Conservation (phyloP, 2,113 vertebrate genomes). For the Epinephelus moara region DNA sequence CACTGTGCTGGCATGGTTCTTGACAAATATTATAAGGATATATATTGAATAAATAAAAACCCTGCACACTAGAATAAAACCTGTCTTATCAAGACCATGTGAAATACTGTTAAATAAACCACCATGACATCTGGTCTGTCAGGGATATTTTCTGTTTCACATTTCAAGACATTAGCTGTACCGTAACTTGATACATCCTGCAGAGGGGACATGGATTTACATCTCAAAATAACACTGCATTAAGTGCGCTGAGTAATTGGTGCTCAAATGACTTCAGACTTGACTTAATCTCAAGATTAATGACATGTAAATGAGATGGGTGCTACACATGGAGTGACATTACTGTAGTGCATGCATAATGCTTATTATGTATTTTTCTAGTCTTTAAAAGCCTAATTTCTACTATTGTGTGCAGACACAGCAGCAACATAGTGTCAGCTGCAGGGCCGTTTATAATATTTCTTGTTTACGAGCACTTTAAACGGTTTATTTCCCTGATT, state of each 20-base stretch:
- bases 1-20: not conserved
- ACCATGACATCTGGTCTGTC: not conserved
- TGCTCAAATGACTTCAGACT: slow-evolving; percentile 9
- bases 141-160: not conserved
- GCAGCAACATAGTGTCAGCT: not conserved
- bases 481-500: slow-evolving; percentile 2
- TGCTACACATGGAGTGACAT: not conserved
- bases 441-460: not conserved
- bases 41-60: slow-evolving; percentile 22
- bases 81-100: not conserved
- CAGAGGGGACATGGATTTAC: not conserved
- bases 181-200: not conserved
- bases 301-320: not conserved
- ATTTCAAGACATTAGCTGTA: not conserved
- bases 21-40: not conserved
- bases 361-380: not conserved
- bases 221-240: slow-evolving; percentile 1
- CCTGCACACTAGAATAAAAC: not conserved
- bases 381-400: not conserved
- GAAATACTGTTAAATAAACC: not conserved
- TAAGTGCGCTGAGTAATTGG: not conserved
- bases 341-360: not conserved
- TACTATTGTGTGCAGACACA: not conserved
- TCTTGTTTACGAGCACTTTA: not conserved
- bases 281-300: slow-evolving; percentile 18